A percentile compares a stretch with the other conserved stretches of the same genome.
Evolutionary conservation across 2,797 vertebrate species (phyloP).

Genomic region (Mormyrops boulengeri): DNA sequence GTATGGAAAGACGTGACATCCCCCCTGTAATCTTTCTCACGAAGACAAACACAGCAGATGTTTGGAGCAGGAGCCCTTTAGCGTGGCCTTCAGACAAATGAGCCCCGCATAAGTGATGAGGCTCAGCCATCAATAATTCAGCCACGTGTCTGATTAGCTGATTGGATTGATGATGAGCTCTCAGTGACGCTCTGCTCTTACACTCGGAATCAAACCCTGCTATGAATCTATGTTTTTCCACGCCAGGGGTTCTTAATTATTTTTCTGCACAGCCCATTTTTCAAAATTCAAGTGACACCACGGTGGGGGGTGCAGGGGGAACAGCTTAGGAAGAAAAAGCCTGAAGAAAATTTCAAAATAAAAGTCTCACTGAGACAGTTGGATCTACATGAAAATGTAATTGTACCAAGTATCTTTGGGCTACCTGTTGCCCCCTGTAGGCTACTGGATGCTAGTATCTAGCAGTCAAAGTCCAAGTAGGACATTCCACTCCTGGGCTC

Average conservation of each 20-base stretch:
- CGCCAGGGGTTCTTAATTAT: constrained; percentile 3
- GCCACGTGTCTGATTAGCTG: constrained; percentile 59
- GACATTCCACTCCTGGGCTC: background rate
- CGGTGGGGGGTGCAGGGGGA: background rate
- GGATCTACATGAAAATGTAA: background rate
- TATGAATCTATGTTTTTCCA: background rate
- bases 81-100: constrained; percentile 38
- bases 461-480: background rate
- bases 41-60: background rate
- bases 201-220: constrained; percentile 4
- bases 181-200: constrained; percentile 37
- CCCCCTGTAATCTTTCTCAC: background rate
- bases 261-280: background rate
- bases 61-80: background rate
- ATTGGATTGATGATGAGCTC: constrained; percentile 51
- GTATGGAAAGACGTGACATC: background rate
- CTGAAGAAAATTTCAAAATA: background rate
- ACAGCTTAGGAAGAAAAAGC: background rate
- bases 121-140: constrained; percentile 62
- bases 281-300: constrained; percentile 2
- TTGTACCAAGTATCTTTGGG: background rate
- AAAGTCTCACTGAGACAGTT: background rate
- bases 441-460: background rate
- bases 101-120: constrained; percentile 59
- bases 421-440: background rate